Evolutionary conservation across 2,797 vertebrate genomes (phyloP), one percentile per base, ranked within the genome.

Genomic region (Xenentodon cancila): DNA sequence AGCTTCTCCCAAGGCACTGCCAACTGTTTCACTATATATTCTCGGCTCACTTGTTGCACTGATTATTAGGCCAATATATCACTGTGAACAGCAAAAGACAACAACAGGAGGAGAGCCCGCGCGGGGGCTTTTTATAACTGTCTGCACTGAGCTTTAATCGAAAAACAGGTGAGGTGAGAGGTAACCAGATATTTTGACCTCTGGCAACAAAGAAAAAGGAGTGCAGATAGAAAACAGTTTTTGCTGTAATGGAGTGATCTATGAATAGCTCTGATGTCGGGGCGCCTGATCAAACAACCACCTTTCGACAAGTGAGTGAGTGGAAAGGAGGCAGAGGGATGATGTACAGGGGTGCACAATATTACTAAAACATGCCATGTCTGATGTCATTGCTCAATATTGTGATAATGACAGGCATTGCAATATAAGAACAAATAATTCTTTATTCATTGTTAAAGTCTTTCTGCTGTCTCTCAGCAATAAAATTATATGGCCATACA

Each of bases 31-130:
- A 53, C 64, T 22, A 48, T 87, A 82, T 83, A 84, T 81, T 78
- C 67, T 74, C 7, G 65, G 68, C 75, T n/a, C 8, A 54, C 63
- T 67, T 46, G 58, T 79, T 62, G 57, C 57, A 20, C 57, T 57
- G 71, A 76, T 88, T 90, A 90, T 92, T 91, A 87, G 73, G 64
- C 56, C 74, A 46, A 77, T 90, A 82, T 70, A 86, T 89, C 87
- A 86, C 37, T 2, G 59, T 3, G 1, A 60, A 67, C 48, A 80
- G 71, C 68, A 70, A 57, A 73, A 68, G 1, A 52, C 73, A 77
- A 59, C 55, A 49, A 25, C n/a, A 43, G 21, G 49, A 68, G 43
- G 18, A 44, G 20, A n/a, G 13, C 47, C 40, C 3, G 59, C 45
- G 79, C 54, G 6, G 5, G 9, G 83, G 76, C 54, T 48, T 59